Conservation (phyloP, 2,113 vertebrate genomes). For the Aptenodytes forsteri region DNA sequence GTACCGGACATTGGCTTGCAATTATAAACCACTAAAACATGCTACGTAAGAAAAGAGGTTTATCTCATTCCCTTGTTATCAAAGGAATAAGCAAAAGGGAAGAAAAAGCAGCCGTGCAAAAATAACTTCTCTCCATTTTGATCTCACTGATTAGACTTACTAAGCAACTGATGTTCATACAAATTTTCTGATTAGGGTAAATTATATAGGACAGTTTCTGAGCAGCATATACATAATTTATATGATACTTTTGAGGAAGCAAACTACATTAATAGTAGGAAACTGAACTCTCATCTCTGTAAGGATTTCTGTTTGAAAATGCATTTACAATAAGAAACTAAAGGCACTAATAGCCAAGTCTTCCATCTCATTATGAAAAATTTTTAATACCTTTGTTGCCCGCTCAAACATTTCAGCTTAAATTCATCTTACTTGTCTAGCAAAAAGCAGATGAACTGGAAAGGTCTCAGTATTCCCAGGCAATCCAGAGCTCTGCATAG, state of each 20-base stretch:
- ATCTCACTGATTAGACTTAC: not conserved
- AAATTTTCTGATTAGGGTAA: not conserved
- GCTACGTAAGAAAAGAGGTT: not conserved
- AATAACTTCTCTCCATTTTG: not conserved
- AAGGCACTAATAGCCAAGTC: not conserved
- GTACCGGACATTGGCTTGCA: not conserved
- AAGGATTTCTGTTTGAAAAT: not conserved
- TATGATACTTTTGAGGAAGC: not conserved
- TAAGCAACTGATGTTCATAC: not conserved
- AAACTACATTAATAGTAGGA: not conserved
- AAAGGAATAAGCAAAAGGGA: not conserved
- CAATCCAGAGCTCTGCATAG: not conserved
- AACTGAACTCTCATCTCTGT: not conserved
- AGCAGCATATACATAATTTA: slow-evolving; percentile 44
- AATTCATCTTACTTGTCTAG: not conserved
- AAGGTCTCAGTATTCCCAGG: not conserved
- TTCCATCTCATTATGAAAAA: not conserved
- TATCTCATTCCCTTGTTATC: not conserved
- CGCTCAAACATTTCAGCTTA: not conserved
- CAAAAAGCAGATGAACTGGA: not conserved
- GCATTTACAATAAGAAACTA: not conserved
- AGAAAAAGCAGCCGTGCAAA: not conserved
- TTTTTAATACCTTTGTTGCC: not conserved
- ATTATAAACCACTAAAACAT: not conserved
- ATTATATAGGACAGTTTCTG: not conserved